Percentiles rank a stretch among this genome's conserved stretches.
phyloP scores from a whole-genome alignment of 2,888 invertebrate species.

The Villa cingulata region DNA sequence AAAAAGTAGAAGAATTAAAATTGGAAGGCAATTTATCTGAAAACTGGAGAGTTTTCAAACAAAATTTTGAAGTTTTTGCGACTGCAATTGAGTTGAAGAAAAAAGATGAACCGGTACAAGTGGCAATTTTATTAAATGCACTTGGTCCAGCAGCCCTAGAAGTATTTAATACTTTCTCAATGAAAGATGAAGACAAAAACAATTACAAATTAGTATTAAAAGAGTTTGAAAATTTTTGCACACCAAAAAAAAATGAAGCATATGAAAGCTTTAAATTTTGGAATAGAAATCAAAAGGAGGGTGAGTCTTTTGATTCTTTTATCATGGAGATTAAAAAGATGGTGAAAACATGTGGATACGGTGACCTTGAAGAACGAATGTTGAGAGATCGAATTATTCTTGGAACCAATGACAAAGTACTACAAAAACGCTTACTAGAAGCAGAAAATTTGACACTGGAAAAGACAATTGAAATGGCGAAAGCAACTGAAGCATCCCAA shows the following conservation, averaged over 20 bases:
- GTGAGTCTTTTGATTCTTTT: constrained; percentile 7
- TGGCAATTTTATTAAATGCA: constrained; percentile 16
- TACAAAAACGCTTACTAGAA: constrained; percentile 6
- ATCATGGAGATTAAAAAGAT: constrained; percentile 8
- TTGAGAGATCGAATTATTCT: constrained; percentile 5
- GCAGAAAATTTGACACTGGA: constrained; percentile 1
- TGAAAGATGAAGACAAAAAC: constrained; percentile 12
- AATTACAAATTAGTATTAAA: constrained; percentile 9
- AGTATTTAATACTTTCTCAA: constrained; percentile 14
- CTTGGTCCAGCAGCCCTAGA: constrained; percentile 16
- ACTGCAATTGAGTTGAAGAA: constrained; percentile 13
- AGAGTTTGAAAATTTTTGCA: constrained; percentile 11
- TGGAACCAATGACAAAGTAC: constrained; percentile 2
- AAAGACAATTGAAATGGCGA: neutral
- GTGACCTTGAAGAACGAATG: neutral
- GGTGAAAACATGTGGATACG: neutral
- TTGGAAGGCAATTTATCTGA: constrained; percentile 8
- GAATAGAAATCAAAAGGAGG: neutral
- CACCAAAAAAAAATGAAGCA: constrained; percentile 5
- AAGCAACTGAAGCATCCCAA: neutral
- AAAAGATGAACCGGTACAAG: constrained; percentile 11
- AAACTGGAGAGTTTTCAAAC: constrained; percentile 15
- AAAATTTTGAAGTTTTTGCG: constrained; percentile 14
- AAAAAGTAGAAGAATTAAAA: neutral
- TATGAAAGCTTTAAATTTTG: constrained; percentile 7